Conservation (phyloP, 1,140 invertebrate genomes). For the Acromyrmex echinatior region DNA sequence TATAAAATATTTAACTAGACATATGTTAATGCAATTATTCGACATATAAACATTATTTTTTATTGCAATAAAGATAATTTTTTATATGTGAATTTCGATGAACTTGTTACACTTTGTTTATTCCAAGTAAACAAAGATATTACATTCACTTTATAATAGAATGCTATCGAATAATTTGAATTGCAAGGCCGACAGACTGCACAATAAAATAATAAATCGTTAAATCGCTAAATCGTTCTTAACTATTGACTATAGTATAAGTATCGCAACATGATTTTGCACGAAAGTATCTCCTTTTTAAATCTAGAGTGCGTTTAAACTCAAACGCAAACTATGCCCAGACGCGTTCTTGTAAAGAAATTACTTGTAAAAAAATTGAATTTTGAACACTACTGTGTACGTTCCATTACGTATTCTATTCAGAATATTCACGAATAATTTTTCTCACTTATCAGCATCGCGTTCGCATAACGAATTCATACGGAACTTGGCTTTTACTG, state of each 20-base stretch:
- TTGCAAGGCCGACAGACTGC: not conserved
- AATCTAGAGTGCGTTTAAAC: not conserved
- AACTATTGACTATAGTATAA: not conserved
- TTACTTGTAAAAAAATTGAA: slow-evolving; percentile 18
- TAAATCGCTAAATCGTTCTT: not conserved
- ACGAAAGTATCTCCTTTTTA: not conserved
- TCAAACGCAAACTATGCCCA: not conserved
- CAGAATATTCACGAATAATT: not conserved
- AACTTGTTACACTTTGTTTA: not conserved
- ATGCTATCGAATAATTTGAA: not conserved
- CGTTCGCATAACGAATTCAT: slow-evolving; percentile 26
- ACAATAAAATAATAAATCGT: slow-evolving; percentile 1
- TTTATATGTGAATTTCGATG: not conserved
- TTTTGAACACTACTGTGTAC: not conserved
- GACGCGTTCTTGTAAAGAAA: not conserved
- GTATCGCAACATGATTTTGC: not conserved
- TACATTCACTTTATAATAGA: not conserved
- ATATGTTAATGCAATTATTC: not conserved
- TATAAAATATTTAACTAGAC: not conserved
- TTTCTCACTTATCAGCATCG: not conserved
- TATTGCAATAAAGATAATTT: not conserved
- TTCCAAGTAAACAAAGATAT: not conserved
- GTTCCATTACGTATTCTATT: slow-evolving; percentile 3
- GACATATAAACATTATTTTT: not conserved
- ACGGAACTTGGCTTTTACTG: not conserved